Evolutionary conservation across 1,140 invertebrate genomes (phyloP).

Genomic region (Lasaia peninsularis): DNA sequence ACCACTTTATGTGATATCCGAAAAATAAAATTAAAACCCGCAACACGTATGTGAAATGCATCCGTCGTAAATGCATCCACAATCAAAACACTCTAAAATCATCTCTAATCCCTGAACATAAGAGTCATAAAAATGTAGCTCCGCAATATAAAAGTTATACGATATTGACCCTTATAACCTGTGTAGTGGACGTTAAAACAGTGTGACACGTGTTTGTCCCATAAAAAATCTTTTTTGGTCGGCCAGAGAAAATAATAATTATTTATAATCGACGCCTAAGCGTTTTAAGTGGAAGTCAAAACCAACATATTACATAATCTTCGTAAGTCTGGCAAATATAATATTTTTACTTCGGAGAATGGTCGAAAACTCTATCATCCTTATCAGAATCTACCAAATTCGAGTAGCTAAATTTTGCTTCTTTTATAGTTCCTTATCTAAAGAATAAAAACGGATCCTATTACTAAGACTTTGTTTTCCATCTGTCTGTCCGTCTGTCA

Average conservation of each 20-base stretch:
- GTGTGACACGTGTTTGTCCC: neutral
- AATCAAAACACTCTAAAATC: neutral
- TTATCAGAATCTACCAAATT: too few species aligned
- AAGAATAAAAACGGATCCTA: too few species aligned
- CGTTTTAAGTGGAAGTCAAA: neutral
- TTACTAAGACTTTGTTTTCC: too few species aligned
- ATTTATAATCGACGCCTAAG: neutral
- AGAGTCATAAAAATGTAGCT: neutral
- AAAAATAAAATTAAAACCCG: constrained; percentile 30
- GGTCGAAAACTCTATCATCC: too few species aligned
- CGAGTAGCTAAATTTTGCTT: too few species aligned
- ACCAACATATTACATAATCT: too few species aligned
- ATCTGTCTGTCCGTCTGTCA: too few species aligned
- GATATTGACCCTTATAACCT: neutral
- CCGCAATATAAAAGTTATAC: neutral
- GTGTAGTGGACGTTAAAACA: neutral
- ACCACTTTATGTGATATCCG: constrained; percentile 18
- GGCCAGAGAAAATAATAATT: neutral
- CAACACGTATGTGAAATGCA: constrained; percentile 28
- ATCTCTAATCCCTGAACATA: neutral
- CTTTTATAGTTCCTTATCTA: too few species aligned
- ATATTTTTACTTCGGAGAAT: too few species aligned
- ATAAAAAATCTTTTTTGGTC: neutral
- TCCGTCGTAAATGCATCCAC: constrained; percentile 21
- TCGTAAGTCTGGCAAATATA: too few species aligned